Percentiles rank a stretch among this genome's conserved stretches.
These are phyloP conservation scores for Scytalopus superciliaris DNA, from an alignment of 2,113 vertebrate species.

Conservation along the genomic window DNA sequence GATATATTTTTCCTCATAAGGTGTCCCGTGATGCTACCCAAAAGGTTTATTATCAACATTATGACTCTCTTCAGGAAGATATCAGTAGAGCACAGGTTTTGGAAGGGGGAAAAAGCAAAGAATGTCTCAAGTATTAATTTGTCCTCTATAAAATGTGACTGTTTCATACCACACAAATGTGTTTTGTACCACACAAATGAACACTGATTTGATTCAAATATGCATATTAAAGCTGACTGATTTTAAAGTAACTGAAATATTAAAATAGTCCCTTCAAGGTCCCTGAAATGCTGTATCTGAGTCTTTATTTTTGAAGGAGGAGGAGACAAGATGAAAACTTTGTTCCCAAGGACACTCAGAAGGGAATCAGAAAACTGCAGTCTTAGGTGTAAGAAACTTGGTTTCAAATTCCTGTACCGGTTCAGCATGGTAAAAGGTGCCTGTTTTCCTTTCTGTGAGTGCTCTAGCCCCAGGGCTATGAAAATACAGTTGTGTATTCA, in stretches of 20 bases:
- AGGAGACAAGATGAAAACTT: neutral
- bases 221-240: neutral
- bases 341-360: neutral
- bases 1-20: neutral
- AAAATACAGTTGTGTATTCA: neutral
- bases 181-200: neutral
- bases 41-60: neutral
- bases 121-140: neutral
- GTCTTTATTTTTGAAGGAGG: neutral
- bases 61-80: neutral
- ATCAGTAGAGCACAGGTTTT: neutral
- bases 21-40: neutral
- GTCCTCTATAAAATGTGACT: accelerated
- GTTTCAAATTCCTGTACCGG: neutral
- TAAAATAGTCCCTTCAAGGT: neutral
- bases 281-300: neutral
- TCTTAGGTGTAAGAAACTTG: neutral
- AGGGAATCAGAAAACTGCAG: neutral
- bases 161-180: neutral
- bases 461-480: neutral
- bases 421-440: neutral
- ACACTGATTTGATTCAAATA: neutral
- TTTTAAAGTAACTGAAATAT: neutral
- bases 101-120: accelerated
- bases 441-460: neutral